Evolutionary conservation across 1,140 invertebrate genomes (phyloP), one percentile per base, ranked within the genome.

Genomic region (Zophobas morio): DNA sequence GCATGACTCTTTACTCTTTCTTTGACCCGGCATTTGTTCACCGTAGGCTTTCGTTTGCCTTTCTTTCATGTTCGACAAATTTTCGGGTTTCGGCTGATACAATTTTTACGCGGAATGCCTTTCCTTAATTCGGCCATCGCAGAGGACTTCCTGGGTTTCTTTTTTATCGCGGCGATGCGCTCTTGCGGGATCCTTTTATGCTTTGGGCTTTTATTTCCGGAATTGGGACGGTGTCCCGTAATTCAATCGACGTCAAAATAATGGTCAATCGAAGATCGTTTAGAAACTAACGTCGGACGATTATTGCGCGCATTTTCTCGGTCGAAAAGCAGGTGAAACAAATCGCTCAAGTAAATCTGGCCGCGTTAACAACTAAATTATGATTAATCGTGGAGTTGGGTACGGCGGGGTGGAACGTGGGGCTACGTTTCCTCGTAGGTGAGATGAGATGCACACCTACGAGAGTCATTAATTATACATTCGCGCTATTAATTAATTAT

Each of bases 1-100:
- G 56, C 56, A 60, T 60, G 56, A 57, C 54, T 57, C 54, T 57
- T 57, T 57, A 57, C 54, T 57, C 54, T 57, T 57, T 57, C 54
- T 57, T 46, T 57, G 54, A 60, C 56, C 56, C 56, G 56, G 42
- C 56, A 39, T 42, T 66, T 66, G 60, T 32, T 42, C 33, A 20
- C 49, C 32, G 60, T 66, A 33, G 39, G 37, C 20, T 20, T 20
- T 20, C 20, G 20, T 42, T 40, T 66, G 5, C 39, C 39, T 37
- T 66, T 66, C 37, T 66, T 32, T 66, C 4, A 66, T 66, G 42
- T 66, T 39, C 37, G 60, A 40, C 37, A 42, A 66, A 66, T 66
- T 66, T 66, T 66, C 60, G 42, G 42, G 37, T 66, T 63, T 39
- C 32, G 37, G 57, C 57, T 63, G 39, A 3, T 66, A 66, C 57